phyloP scores from a whole-genome alignment of 2,797 vertebrate genomes.

The Odontamblyopus lacepedii region DNA sequence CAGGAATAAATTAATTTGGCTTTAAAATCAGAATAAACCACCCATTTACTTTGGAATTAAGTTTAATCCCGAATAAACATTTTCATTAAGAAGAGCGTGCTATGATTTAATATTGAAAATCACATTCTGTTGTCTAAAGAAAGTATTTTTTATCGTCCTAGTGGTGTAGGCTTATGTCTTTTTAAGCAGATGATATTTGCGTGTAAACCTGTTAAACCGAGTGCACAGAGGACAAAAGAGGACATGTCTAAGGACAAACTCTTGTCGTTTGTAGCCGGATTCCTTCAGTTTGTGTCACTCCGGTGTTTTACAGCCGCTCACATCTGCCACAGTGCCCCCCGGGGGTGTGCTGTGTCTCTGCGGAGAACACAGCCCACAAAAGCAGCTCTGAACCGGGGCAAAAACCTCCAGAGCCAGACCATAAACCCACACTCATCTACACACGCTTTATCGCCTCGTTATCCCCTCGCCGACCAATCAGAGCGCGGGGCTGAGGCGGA shows the following conservation, averaged over 20 bases:
- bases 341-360: slow-evolving; percentile 35
- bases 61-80: too few species aligned
- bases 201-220: neutral
- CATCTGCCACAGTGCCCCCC: slow-evolving; percentile 56
- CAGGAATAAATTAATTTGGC: too few species aligned
- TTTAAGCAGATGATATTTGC: neutral
- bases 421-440: slow-evolving; percentile 19
- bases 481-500: slow-evolving; percentile 12
- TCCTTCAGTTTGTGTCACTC: slow-evolving; percentile 24
- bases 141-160: too few species aligned
- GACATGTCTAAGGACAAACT: neutral
- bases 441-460: slow-evolving; percentile 43
- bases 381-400: slow-evolving; percentile 5
- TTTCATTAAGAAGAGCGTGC: too few species aligned
- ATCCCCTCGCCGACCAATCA: slow-evolving; percentile 21
- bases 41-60: too few species aligned
- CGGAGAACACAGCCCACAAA: slow-evolving; percentile 1
- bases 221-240: neutral
- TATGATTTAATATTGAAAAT: too few species aligned
- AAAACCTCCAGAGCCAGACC: slow-evolving; percentile 10
- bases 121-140: too few species aligned
- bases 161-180: too few species aligned
- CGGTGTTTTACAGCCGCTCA: slow-evolving; percentile 51
- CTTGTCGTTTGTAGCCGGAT: neutral
- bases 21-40: too few species aligned